Evolutionary conservation across 2,888 invertebrate species (phyloP).

Genomic region (Leucophenga montana): DNA sequence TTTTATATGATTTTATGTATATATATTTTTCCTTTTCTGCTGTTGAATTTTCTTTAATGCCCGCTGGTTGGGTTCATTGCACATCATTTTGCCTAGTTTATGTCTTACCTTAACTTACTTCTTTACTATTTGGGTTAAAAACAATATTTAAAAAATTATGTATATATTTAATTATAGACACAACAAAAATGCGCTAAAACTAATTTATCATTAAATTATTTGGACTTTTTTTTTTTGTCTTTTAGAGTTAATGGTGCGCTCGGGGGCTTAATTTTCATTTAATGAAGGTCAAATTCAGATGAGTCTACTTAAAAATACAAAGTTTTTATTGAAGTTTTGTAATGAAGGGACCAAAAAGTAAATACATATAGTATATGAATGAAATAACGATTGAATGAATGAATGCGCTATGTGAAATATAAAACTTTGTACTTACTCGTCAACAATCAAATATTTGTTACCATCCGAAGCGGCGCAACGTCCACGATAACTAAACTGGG

Average conservation of each 20-base stretch:
- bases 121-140: slow-evolving; percentile 15
- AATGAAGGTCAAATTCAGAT: too few species aligned
- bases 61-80: slow-evolving; percentile 18
- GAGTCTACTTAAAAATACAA: too few species aligned
- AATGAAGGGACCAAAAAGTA: neutral
- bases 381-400: slow-evolving; percentile 36
- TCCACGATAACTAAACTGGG: slow-evolving; percentile 88
- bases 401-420: slow-evolving; percentile 43
- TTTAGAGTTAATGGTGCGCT: too few species aligned
- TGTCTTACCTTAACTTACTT: slow-evolving; percentile 51
- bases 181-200: neutral
- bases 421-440: slow-evolving; percentile 83
- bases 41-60: too few species aligned
- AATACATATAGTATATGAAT: neutral
- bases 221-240: neutral
- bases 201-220: slow-evolving; percentile 16
- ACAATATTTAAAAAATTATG: slow-evolving; percentile 2
- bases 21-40: too few species aligned
- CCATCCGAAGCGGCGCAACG: slow-evolving; percentile 88
- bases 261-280: too few species aligned
- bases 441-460: slow-evolving; percentile 90
- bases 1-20: slow-evolving; percentile 29
- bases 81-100: slow-evolving; percentile 33
- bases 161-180: slow-evolving; percentile 2
- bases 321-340: neutral